Percentiles rank a stretch among this genome's conserved stretches.
phyloP scores from a whole-genome alignment of 2,888 invertebrate species.

The Allacma fusca region DNA sequence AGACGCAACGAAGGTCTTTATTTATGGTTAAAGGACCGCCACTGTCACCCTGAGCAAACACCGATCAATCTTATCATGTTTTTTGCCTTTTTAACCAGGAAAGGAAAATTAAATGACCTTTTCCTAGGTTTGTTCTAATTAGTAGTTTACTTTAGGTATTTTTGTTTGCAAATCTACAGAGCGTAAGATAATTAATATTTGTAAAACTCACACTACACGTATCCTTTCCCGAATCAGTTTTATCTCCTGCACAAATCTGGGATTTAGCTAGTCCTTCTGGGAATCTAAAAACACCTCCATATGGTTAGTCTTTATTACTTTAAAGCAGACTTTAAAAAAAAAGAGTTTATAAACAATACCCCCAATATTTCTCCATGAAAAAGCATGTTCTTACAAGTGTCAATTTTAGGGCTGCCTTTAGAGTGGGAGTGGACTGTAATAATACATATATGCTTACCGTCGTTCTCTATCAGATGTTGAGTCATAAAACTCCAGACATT shows the following conservation, averaged over 20 bases:
- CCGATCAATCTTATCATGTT: too few relatives aligned
- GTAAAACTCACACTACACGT: constrained; percentile 46
- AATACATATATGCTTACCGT: too few relatives aligned
- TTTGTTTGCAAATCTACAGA: too few relatives aligned
- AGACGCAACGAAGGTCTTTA: constrained; percentile 49
- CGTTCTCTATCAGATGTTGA: constrained; percentile 34
- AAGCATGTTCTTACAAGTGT: too few relatives aligned
- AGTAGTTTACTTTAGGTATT: background rate
- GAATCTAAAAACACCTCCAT: constrained; percentile 28
- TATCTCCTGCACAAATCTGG: constrained; percentile 52
- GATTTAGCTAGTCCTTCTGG: constrained; percentile 44
- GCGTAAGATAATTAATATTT: background rate
- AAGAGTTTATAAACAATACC: too few relatives aligned
- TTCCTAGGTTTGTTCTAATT: too few relatives aligned
- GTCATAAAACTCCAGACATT: constrained; percentile 49
- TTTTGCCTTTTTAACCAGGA: too few relatives aligned
- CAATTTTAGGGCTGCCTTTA: too few relatives aligned
- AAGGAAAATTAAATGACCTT: too few relatives aligned
- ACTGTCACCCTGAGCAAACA: constrained; percentile 46
- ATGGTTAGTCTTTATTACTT: background rate
- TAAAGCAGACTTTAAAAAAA: too few relatives aligned
- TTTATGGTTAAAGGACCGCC: constrained; percentile 48
- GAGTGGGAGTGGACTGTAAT: too few relatives aligned
- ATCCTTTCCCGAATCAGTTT: constrained; percentile 46
- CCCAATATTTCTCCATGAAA: too few relatives aligned